Evolutionary conservation across 2,113 vertebrate genomes (phyloP).

Genomic region (Catagonus wagneri): DNA sequence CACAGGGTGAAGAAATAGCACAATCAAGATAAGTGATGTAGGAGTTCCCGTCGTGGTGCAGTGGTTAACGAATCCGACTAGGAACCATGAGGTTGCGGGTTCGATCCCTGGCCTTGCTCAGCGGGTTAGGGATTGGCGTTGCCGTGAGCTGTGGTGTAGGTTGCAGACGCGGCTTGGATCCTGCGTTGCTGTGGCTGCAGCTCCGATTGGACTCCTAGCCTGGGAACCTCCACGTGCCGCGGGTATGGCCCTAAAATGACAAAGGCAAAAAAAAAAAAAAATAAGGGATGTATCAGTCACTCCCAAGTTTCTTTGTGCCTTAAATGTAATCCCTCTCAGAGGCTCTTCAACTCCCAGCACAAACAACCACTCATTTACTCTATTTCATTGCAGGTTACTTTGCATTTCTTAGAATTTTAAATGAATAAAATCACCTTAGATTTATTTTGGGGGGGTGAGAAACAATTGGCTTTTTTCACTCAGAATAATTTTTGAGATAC

Average conservation of each 20-base stretch:
- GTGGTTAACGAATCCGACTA: too few species aligned
- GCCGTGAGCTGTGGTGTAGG: too few species aligned
- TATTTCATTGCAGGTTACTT: background rate
- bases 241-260: too few species aligned
- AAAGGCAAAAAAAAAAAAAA: too few species aligned
- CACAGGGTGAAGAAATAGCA: background rate
- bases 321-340: background rate
- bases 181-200: too few species aligned
- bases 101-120: too few species aligned
- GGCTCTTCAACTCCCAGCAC: background rate
- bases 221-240: too few species aligned
- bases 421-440: background rate
- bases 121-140: too few species aligned
- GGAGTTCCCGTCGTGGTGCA: too few species aligned
- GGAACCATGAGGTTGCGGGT: too few species aligned
- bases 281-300: background rate
- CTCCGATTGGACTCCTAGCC: too few species aligned
- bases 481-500: background rate
- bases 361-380: background rate
- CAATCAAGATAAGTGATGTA: background rate
- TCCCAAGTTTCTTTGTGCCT: background rate
- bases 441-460: background rate
- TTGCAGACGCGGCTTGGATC: too few species aligned
- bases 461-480: background rate
- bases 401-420: background rate